Base-by-base conservation (phyloP, 2,888 invertebrate species). In the Hyposoter didymator region DNA sequence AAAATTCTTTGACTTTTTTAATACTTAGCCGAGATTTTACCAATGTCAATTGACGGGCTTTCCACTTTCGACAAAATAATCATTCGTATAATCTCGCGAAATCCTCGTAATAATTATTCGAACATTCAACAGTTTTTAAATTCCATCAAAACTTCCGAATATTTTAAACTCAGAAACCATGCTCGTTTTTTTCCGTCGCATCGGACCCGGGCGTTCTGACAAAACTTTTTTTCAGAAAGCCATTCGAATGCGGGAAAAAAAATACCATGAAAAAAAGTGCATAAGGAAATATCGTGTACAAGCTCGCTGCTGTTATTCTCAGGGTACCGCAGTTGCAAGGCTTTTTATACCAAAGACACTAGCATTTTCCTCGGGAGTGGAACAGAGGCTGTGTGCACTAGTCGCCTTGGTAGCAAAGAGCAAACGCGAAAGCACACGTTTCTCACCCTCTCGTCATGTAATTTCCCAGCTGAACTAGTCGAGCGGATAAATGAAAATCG, bases 391-490 rank as follows among this genome's bases (percentile, higher is more conserved):
- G 52, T 55, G 39, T 28, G 39, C 59, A 22, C 55, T 45, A 49
- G 62, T n/a, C 43, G n/a, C 8, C 45, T 52, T 39, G 70, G 49
- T 72, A 52, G 43, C 76, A 59, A 47, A 72, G 43, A 70, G 62
- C 32, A 35, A 43, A 76, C 17, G 52, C 14, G 39, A 14, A 35
- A 28, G 62, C 47, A 47, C 43, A 52, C 39, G 22, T 32, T 22
- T 52, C 55, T 59, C 45, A 35, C 45, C 45, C 62, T 19, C 43
- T 55, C 45, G 84, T 69, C 66, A 81, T 55, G 79, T 82, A 84
- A 87, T 85, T 87, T 87, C 85, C 81, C 70, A 72, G 66, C 64
- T 72, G 78, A 84, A 85, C 72, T 82, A 74, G 66, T 55, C 49
- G 47, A 80, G 59, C 59, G 47, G 66, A 70, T 35, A 35, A 45